phyloP scores from a whole-genome alignment of 2,888 invertebrate genomes.

The Caenorhabditis sinica region DNA sequence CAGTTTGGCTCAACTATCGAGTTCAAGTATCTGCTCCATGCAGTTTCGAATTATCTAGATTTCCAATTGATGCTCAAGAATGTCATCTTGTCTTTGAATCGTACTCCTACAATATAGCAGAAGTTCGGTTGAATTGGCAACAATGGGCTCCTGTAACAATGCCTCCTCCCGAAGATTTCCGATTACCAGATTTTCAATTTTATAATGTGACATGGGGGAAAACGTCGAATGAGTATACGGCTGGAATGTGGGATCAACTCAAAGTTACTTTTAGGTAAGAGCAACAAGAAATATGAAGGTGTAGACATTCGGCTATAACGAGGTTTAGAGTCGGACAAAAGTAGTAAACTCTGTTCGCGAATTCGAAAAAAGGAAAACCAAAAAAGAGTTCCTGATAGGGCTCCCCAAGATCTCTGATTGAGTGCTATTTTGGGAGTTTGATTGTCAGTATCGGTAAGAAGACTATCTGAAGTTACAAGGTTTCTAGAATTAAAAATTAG shows the following conservation, averaged over 20 bases:
- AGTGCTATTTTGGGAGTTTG: too few species aligned
- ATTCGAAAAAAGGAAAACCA: not conserved
- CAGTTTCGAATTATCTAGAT: conserved; percentile 78
- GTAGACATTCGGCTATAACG: not conserved
- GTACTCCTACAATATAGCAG: conserved; percentile 83
- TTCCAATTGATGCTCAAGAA: conserved; percentile 81
- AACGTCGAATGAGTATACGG: conserved; percentile 77
- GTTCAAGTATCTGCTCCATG: conserved; percentile 82
- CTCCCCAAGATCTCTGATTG: not conserved
- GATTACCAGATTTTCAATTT: conserved; percentile 82
- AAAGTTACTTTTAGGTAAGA: conserved; percentile 80
- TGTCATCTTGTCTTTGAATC: conserved; percentile 83
- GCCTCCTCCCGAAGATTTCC: conserved; percentile 78
- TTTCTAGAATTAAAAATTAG: too few species aligned
- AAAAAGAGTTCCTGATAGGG: not conserved
- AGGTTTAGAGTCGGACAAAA: not conserved
- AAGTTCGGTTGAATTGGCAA: conserved; percentile 80
- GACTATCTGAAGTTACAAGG: too few species aligned
- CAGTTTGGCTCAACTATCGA: conserved; percentile 83
- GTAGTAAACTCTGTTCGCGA: not conserved
- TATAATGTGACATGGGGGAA: conserved; percentile 81
- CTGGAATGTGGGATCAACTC: conserved; percentile 83
- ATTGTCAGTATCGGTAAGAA: too few species aligned
- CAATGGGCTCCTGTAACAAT: conserved; percentile 82
- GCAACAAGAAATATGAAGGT: not conserved